phyloP scores from a whole-genome alignment of 2,888 invertebrate species.

The Drosophila nr. perissopoda region DNA sequence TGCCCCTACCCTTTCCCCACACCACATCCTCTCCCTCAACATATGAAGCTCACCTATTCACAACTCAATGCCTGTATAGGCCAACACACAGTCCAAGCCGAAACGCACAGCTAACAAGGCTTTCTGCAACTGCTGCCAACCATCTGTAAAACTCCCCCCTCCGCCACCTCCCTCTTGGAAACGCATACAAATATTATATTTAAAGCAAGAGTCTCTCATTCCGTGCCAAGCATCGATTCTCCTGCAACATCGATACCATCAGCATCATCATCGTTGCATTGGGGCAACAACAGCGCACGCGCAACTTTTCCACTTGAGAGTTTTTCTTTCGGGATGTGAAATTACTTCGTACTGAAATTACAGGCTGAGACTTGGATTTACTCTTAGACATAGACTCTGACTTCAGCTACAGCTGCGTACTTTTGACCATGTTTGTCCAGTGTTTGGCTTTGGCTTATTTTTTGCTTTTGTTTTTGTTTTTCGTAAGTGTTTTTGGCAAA shows the following conservation, averaged over 20 bases:
- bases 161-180: slow-evolving; percentile 12
- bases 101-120: slow-evolving; percentile 64
- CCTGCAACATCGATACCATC: slow-evolving; percentile 63
- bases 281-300: slow-evolving; percentile 75
- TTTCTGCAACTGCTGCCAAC: slow-evolving; percentile 75
- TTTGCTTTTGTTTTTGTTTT: slow-evolving; percentile 21
- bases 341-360: slow-evolving; percentile 53
- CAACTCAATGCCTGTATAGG: slow-evolving; percentile 77
- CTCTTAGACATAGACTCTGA: neutral
- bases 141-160: neutral
- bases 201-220: slow-evolving; percentile 55
- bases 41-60: slow-evolving; percentile 46
- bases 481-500: slow-evolving; percentile 66
- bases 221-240: slow-evolving; percentile 74
- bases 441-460: slow-evolving; percentile 20
- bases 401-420: slow-evolving; percentile 40
- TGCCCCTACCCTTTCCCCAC: neutral
- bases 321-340: slow-evolving; percentile 35
- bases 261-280: slow-evolving; percentile 12
- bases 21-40: neutral
- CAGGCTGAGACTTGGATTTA: slow-evolving; percentile 29
- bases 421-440: slow-evolving; percentile 49
- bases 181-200: slow-evolving; percentile 80
- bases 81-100: slow-evolving; percentile 21
- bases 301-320: slow-evolving; percentile 50